Conservation (phyloP, 1,140 invertebrate species). For the Euschistus heros region DNA sequence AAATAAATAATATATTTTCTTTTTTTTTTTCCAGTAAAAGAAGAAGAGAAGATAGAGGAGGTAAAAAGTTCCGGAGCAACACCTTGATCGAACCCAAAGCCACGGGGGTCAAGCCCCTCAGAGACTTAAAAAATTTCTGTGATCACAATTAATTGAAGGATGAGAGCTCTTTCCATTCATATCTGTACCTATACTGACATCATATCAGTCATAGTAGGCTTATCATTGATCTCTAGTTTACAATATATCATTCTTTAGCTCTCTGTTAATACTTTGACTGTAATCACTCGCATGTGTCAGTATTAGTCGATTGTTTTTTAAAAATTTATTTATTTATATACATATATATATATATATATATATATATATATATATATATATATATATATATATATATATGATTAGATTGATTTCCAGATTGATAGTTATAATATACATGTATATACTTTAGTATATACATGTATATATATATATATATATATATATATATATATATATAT, state of each 20-base stretch:
- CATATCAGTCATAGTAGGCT: constrained; percentile 1
- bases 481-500: background rate
- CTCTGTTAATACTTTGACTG: constrained; percentile 4
- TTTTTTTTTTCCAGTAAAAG: background rate
- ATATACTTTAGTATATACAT: background rate
- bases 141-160: background rate
- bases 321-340: background rate
- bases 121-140: background rate
- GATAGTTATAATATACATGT: background rate
- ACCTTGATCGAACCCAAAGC: constrained; percentile 7
- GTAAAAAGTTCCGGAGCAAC: constrained; percentile 1
- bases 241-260: constrained; percentile 7
- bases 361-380: background rate
- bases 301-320: background rate
- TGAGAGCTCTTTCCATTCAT: constrained; percentile 11
- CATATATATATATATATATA: background rate
- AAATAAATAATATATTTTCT: background rate
- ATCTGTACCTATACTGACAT: background rate
- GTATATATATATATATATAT: background rate
- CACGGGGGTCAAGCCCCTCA: background rate
- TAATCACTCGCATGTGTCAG: background rate
- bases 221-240: constrained; percentile 7
- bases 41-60: constrained; percentile 11
- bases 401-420: background rate
- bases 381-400: background rate